Conservation (phyloP, 92 coral and sea anemone genomes). For the Blastomussa wellsi region DNA sequence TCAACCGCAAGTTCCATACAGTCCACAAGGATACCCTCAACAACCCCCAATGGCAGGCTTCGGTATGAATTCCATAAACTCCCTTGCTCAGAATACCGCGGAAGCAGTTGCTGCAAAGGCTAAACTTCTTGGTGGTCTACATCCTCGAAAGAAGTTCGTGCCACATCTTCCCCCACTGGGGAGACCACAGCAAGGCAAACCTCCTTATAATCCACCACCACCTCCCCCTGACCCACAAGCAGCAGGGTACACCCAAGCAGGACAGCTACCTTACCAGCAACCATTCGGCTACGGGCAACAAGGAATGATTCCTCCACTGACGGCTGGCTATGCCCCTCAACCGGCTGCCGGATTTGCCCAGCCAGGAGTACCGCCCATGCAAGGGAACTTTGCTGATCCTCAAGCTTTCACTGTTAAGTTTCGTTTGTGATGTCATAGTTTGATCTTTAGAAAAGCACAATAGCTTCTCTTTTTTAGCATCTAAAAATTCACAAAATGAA, state of each 20-base stretch:
- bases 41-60: not conserved
- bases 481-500: no score
- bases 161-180: slow-evolving; percentile 47
- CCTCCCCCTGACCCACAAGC: slow-evolving; percentile 17
- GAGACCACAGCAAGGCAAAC: slow-evolving; percentile 32
- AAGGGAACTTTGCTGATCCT: not conserved
- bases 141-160: slow-evolving; percentile 25
- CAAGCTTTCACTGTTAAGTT: slow-evolving; percentile 21
- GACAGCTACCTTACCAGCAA: slow-evolving; percentile 31
- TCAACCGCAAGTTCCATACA: slow-evolving; percentile 6
- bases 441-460: no score
- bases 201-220: slow-evolving; percentile 24
- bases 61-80: not conserved
- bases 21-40: slow-evolving; percentile 18
- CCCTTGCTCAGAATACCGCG: slow-evolving; percentile 15
- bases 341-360: slow-evolving; percentile 29
- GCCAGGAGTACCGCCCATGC: slow-evolving; percentile 5
- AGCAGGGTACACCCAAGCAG: slow-evolving; percentile 24
- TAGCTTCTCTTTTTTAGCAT: not conserved
- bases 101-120: slow-evolving; percentile 24
- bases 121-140: slow-evolving; percentile 22
- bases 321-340: not conserved
- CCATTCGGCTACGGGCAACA: slow-evolving; percentile 26
- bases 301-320: slow-evolving; percentile 35
- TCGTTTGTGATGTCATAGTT: not conserved